phyloP scores from a whole-genome alignment of 2,888 invertebrate genomes.

The Linnaemya vulpina region DNA sequence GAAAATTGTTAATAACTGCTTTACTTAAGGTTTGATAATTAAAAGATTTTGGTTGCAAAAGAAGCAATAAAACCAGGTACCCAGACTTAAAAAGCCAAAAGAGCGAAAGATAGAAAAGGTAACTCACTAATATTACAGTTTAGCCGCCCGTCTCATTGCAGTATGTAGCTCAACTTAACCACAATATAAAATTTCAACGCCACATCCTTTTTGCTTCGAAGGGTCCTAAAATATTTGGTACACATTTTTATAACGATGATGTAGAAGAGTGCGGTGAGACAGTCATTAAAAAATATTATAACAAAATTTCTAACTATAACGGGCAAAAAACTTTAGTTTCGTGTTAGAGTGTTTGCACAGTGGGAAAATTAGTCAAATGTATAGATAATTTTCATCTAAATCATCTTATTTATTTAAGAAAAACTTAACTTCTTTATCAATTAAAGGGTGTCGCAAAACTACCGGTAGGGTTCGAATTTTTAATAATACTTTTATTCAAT shows the following conservation, averaged over 20 bases:
- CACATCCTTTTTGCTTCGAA: constrained; percentile 16
- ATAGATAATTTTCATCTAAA: too few relatives aligned
- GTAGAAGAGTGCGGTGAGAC: not conserved
- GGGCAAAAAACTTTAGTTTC: constrained; percentile 17
- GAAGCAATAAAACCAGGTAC: constrained; percentile 20
- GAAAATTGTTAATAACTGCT: too few relatives aligned
- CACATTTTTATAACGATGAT: constrained; percentile 1
- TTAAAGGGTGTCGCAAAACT: too few relatives aligned
- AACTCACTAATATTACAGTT: constrained; percentile 53
- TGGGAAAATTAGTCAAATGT: not conserved
- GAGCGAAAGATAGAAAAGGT: constrained; percentile 33
- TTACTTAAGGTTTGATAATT: too few relatives aligned
- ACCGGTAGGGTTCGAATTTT: too few relatives aligned
- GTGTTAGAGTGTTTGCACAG: constrained; percentile 28
- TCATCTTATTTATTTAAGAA: too few relatives aligned
- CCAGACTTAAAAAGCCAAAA: constrained; percentile 5
- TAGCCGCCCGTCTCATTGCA: constrained; percentile 40
- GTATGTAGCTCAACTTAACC: constrained; percentile 37
- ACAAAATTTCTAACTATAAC: constrained; percentile 20
- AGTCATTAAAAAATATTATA: constrained; percentile 13
- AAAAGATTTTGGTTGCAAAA: not conserved
- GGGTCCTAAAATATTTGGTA: not conserved
- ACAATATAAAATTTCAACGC: constrained; percentile 24
- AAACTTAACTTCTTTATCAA: too few relatives aligned
- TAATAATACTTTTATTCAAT: too few relatives aligned